Evolutionary conservation across 2,888 invertebrate genomes (phyloP).

Genomic region (Scaptodrosophila latifasciaeformis): DNA sequence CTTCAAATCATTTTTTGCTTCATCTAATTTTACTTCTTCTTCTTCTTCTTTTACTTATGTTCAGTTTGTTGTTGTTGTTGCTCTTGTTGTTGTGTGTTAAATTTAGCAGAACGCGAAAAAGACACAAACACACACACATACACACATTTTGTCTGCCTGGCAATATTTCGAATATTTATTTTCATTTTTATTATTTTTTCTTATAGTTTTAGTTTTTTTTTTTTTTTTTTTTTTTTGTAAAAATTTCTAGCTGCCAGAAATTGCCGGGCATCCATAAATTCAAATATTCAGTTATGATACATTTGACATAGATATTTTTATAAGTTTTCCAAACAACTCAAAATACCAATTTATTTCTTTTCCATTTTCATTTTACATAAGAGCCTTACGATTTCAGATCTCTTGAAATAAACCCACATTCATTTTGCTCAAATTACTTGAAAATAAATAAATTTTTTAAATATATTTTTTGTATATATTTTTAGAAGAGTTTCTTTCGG

Average conservation of each 20-base stretch:
- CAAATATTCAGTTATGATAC: slow-evolving; percentile 45
- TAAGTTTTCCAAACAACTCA: too few species aligned
- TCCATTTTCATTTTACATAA: too few species aligned
- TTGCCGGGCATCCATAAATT: slow-evolving; percentile 44
- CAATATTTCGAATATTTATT: slow-evolving; percentile 32
- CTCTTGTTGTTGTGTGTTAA: slow-evolving; percentile 34
- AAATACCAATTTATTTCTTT: too few species aligned
- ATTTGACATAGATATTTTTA: slow-evolving; percentile 34
- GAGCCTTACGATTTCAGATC: too few species aligned
- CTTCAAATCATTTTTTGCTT: slow-evolving; percentile 2
- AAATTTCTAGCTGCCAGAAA: slow-evolving; percentile 51
- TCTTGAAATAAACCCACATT: too few species aligned
- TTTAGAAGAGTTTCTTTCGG: too few species aligned
- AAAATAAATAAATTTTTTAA: too few species aligned
- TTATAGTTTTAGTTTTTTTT: slow-evolving; percentile 1
- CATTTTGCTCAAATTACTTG: too few species aligned
- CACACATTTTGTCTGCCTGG: slow-evolving; percentile 11
- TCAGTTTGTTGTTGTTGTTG: neutral
- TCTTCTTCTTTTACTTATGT: too few species aligned
- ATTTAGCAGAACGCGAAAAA: slow-evolving; percentile 62
- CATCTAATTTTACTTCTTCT: too few species aligned
- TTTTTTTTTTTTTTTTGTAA: slow-evolving; percentile 33
- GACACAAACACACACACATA: slow-evolving; percentile 28
- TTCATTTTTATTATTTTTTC: slow-evolving; percentile 18
- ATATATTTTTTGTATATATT: too few species aligned